Percentiles rank a stretch among this genome's conserved stretches.
phyloP scores from a whole-genome alignment of 2,888 invertebrate genomes.

The Podotricha telesiphe region DNA sequence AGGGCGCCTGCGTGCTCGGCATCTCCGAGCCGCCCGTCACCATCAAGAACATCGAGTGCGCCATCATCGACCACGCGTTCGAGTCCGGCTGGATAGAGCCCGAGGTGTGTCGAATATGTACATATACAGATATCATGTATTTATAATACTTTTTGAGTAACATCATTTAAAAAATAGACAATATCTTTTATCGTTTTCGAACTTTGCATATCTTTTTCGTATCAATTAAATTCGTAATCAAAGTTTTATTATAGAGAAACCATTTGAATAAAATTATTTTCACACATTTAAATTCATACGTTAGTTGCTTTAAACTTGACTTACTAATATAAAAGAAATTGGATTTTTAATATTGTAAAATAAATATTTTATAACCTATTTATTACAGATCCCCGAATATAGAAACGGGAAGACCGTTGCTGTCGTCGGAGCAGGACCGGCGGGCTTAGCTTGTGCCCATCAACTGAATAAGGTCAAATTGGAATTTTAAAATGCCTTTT shows the following conservation, averaged over 20 bases:
- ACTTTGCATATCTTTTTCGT: too few relatives aligned
- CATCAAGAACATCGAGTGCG: conserved; percentile 99
- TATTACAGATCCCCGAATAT: conserved; percentile 84
- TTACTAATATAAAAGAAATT: too few relatives aligned
- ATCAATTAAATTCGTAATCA: too few relatives aligned
- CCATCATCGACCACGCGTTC: conserved; percentile 99
- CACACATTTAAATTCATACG: too few relatives aligned
- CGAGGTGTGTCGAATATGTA: conserved; percentile 69
- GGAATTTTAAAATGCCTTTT: too few relatives aligned
- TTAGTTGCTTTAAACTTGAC: too few relatives aligned
- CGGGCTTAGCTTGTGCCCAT: conserved; percentile 97
- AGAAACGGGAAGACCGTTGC: conserved; percentile 93
- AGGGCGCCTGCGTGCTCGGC: conserved; percentile 98
- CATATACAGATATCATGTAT: too few relatives aligned
- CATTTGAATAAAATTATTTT: too few relatives aligned
- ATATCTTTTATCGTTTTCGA: too few relatives aligned
- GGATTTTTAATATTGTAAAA: background rate
- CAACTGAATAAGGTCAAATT: conserved; percentile 92
- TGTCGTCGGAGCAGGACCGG: conserved; percentile 96
- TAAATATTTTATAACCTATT: background rate
- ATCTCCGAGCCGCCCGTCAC: conserved; percentile 98
- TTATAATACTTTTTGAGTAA: too few relatives aligned
- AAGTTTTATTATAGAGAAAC: too few relatives aligned
- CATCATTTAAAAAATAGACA: too few relatives aligned
- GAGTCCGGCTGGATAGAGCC: conserved; percentile 97